Percentiles rank a stretch among this genome's conserved stretches.
Evolutionary conservation across 1,140 invertebrate species (phyloP).

Genomic region (Pectinophora gossypiella): DNA sequence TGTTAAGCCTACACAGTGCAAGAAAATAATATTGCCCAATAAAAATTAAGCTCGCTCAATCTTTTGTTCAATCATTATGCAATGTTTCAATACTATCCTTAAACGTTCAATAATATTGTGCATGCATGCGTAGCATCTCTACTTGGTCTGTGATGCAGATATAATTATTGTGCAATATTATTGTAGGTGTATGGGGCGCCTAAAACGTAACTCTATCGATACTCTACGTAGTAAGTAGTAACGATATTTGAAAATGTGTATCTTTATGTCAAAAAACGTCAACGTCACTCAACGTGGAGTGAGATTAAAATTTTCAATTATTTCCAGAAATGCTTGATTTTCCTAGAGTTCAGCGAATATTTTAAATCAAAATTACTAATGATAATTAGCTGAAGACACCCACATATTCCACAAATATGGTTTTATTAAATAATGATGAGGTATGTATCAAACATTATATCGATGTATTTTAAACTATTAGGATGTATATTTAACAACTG

Average conservation of each 20-base stretch:
- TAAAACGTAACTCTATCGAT: too few species aligned
- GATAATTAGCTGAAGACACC: background rate
- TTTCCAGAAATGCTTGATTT: background rate
- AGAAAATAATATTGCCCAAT: too few species aligned
- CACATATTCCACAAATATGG: conserved; percentile 69
- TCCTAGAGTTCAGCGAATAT: background rate
- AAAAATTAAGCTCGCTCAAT: too few species aligned
- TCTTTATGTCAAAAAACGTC: background rate
- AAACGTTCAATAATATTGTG: too few species aligned
- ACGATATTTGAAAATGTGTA: background rate
- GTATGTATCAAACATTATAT: conserved; percentile 58
- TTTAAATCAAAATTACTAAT: background rate
- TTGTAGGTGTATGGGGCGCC: too few species aligned
- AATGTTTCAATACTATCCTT: too few species aligned
- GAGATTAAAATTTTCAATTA: background rate
- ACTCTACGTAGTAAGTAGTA: too few species aligned
- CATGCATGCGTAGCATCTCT: too few species aligned
- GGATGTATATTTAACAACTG: conserved; percentile 4
- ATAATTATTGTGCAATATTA: too few species aligned
- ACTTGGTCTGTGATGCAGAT: too few species aligned
- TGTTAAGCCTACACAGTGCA: too few species aligned
- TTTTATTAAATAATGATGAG: conserved; percentile 80
- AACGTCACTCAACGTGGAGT: conserved; percentile 5
- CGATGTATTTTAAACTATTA: background rate
- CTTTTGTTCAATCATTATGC: too few species aligned